Percentiles rank a stretch among this genome's conserved stretches.
Conservation (phyloP, 2,797 vertebrate genomes). For the Pipistrellus kuhlii region DNA sequence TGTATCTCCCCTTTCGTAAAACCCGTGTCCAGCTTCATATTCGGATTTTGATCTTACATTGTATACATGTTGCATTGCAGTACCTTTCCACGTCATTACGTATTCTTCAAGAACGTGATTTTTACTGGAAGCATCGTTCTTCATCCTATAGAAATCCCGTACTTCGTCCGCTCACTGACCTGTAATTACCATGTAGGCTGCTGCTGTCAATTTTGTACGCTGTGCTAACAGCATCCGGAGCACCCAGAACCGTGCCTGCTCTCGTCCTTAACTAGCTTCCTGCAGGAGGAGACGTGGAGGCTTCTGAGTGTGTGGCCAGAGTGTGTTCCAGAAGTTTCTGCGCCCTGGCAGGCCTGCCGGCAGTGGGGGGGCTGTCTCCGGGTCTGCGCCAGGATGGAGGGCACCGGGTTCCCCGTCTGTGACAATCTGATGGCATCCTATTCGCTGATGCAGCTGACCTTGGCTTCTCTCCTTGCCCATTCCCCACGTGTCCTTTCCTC, state of each 20-base stretch:
- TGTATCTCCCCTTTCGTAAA: background rate
- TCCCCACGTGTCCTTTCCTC: too few species aligned
- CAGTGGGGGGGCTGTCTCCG: background rate
- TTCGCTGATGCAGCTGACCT: background rate
- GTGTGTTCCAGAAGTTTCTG: background rate
- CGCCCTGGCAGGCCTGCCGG: background rate
- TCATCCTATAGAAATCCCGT: background rate
- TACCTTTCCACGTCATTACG: background rate
- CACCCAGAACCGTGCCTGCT: background rate
- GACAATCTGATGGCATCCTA: background rate
- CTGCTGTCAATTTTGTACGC: background rate
- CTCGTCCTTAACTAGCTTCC: background rate
- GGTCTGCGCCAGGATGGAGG: background rate
- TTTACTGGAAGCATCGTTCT: background rate
- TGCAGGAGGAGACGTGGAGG: background rate
- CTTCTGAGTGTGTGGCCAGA: background rate
- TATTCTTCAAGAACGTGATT: background rate
- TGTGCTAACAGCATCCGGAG: background rate
- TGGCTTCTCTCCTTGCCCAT: background rate
- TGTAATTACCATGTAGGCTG: background rate
- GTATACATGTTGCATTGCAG: background rate
- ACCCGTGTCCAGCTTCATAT: background rate
- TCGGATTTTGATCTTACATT: background rate
- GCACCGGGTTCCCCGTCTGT: background rate
- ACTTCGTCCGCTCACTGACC: background rate